Conservation (phyloP, 2,797 vertebrate species). For the Pangasius djambal region DNA sequence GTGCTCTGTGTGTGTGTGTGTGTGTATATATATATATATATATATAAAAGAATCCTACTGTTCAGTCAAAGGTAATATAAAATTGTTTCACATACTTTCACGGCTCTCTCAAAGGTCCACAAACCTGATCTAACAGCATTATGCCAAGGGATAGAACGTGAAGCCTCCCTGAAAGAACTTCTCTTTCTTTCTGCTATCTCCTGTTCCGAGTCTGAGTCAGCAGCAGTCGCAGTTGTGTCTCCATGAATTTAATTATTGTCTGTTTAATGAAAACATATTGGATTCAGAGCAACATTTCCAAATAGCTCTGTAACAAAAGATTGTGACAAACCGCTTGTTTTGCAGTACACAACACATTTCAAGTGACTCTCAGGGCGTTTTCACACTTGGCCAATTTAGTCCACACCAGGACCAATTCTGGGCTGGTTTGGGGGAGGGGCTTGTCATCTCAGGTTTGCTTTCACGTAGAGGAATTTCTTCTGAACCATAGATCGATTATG, state of each 20-base stretch:
- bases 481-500: not conserved
- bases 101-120: conserved; percentile 6
- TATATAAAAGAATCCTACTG: not conserved
- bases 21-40: not conserved
- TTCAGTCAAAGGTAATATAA: conserved; percentile 9
- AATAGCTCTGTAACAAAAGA: conserved; percentile 40
- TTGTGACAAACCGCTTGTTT: conserved; percentile 51
- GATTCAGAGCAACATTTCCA: conserved; percentile 42
- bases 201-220: not conserved
- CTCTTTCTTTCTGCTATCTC: not conserved
- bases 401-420: not conserved
- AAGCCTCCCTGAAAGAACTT: not conserved
- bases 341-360: conserved; percentile 49
- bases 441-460: not conserved
- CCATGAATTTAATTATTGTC: conserved; percentile 38
- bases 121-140: not conserved
- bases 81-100: conserved; percentile 1
- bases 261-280: conserved; percentile 56
- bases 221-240: conserved; percentile 21
- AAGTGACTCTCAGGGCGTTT: conserved; percentile 17
- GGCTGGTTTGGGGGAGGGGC: not conserved
- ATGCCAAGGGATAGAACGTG: not conserved
- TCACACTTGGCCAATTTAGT: not conserved
- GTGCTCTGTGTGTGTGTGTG: too few relatives aligned
- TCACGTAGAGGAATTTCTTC: not conserved